Evolutionary conservation across 2,888 invertebrate species (phyloP).

Genomic region (Drymonia ruficornis): DNA sequence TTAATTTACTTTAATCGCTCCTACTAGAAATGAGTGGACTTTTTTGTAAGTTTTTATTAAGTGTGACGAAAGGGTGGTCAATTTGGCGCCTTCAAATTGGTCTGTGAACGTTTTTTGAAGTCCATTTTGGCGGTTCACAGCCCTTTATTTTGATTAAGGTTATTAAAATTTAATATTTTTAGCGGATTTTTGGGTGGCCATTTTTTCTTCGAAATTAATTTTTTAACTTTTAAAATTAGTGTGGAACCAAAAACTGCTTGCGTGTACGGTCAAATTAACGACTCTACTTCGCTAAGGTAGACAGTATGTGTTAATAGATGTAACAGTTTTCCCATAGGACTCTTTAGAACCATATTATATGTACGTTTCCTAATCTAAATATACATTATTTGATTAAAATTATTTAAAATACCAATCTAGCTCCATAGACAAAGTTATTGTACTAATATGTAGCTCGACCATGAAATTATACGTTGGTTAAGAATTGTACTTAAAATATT

Average conservation of each 20-base stretch:
- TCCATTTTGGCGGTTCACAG: conserved; percentile 51
- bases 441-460: too few species aligned
- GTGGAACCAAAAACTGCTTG: too few species aligned
- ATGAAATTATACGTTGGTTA: too few species aligned
- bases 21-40: conserved; percentile 39
- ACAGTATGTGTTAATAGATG: too few species aligned
- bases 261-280: background rate
- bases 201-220: conserved; percentile 10
- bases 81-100: conserved; percentile 68
- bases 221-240: conserved; percentile 7
- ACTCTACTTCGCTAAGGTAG: too few species aligned
- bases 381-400: too few species aligned
- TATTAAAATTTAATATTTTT: conserved; percentile 41
- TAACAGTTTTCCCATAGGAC: too few species aligned
- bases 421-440: too few species aligned
- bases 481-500: too few species aligned
- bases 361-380: too few species aligned
- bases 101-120: conserved; percentile 48
- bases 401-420: too few species aligned
- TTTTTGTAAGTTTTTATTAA: conserved; percentile 55
- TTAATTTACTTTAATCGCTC: conserved; percentile 66
- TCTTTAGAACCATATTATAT: too few species aligned
- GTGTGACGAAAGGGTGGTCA: conserved; percentile 71
- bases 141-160: conserved; percentile 53
- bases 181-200: conserved; percentile 31